Conservation (phyloP, 92 coral and sea anemone genomes). For the Hydrozoanthus gracilis region DNA sequence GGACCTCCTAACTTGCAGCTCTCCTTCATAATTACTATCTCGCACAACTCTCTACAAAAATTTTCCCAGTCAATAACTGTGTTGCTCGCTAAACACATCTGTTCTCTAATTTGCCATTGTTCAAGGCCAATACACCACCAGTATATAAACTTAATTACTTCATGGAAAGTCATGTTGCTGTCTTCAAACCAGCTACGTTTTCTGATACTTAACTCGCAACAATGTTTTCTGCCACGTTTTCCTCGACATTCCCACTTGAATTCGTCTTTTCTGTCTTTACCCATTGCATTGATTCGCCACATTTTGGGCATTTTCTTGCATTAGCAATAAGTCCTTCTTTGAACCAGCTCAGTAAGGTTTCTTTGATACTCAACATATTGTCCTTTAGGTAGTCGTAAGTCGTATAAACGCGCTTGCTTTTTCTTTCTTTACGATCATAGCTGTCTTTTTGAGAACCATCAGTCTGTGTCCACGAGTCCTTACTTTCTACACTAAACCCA, state of each 20-base stretch:
- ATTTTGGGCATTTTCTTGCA: constrained; percentile 3
- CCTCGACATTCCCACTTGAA: not conserved
- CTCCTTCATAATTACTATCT: not conserved
- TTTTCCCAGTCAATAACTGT: constrained; percentile 28
- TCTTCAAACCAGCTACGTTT: constrained; percentile 16
- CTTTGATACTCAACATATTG: not conserved
- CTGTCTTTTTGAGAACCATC: not conserved
- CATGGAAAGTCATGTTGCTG: constrained; percentile 37
- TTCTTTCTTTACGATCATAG: not conserved
- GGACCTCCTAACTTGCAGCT: not conserved
- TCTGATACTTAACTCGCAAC: not conserved
- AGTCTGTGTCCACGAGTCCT: not conserved
- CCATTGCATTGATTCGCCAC: not conserved
- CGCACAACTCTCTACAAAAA: constrained; percentile 32
- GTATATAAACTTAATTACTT: constrained; percentile 30
- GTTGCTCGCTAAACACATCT: constrained; percentile 30
- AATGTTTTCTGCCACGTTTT: constrained; percentile 10
- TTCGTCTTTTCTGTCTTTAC: not conserved
- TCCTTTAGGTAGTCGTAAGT: constrained; percentile 37
- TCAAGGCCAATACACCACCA: constrained; percentile 27
- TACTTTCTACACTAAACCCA: not conserved
- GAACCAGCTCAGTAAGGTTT: constrained; percentile 14
- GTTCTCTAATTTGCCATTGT: constrained; percentile 10
- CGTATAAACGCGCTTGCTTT: constrained; percentile 11
- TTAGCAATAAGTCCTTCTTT: not conserved